These are phyloP conservation scores for Nephrotoma appendiculata DNA, from an alignment of 2,888 invertebrate genomes.

Conservation along the genomic window DNA sequence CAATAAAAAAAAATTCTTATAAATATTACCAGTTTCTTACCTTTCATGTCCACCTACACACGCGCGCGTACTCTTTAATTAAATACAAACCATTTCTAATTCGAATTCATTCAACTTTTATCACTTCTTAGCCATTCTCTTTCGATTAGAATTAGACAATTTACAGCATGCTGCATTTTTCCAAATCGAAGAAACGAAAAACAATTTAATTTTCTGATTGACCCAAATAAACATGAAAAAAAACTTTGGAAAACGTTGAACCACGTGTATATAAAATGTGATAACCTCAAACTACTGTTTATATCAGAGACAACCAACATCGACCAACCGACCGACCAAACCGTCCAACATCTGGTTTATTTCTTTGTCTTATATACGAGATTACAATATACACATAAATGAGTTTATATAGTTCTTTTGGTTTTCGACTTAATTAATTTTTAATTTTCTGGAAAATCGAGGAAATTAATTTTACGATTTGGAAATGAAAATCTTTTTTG, in stretches of 20 bases:
- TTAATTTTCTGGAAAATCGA: background rate
- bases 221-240: background rate
- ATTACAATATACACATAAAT: background rate
- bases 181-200: too few species aligned
- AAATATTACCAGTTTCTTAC: background rate
- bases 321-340: background rate
- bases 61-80: background rate
- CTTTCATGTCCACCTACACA: background rate
- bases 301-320: background rate
- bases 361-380: background rate
- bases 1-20: background rate
- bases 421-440: background rate
- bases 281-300: background rate
- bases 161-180: too few species aligned
- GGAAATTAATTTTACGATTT: background rate
- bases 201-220: background rate
- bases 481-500: background rate
- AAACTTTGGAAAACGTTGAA: background rate
- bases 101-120: background rate
- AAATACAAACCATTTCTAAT: background rate
- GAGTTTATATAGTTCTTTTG: background rate
- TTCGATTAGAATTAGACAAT: too few species aligned
- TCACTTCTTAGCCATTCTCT: background rate
- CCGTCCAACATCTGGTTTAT: background rate
- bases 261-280: background rate